Evolutionary conservation across 1,140 invertebrate genomes (phyloP), one percentile per base, ranked within the genome.

Genomic region (Drosophila azteca): DNA sequence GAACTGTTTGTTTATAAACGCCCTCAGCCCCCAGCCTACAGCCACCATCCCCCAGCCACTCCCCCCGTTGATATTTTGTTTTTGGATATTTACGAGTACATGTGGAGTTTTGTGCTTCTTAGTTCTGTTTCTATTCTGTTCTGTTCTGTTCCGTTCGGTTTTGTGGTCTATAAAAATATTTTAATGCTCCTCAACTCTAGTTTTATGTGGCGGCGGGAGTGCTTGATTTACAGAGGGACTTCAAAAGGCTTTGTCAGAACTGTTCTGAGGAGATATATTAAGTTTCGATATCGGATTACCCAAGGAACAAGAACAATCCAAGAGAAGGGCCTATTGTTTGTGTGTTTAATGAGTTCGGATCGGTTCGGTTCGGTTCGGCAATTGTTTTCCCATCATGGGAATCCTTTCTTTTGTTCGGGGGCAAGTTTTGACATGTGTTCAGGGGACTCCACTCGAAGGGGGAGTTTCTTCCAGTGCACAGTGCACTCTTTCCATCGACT

Each of bases 371-470:
- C 45, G 55, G 17, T 20, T 20, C 45, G 55, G 39, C 74, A 78
- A 87, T 78, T 87, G 78, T 51, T 51, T 65, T 45, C 58, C 50
- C 55, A 46, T 59, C 24, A 39, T 43, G 11, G 4, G 35, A 39
- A 39, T 39, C 15, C 49, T 59, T 41, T 63, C 61, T 63, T 59
- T 68, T 84, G 68, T 83, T 77, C 66, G 50, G 26, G 59, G 43
- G 62, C 54, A 49, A 66, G 66, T 83, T 88, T 88, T 87, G 83
- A 88, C 79, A 87, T 87, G 79, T 73, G 68, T 64, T 64, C 41
- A 3, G 24, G 51, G 26, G 52, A 31, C 29, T 45, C 20, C 17
- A 11, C 29, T 7, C 6, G 9, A 1, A 2, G 22, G 31, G 11
- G 17, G 6, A 41, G 53, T 70, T 77, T 69, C 9, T 54, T 46